A percentile compares a stretch with the other conserved stretches of the same genome.
Conservation (phyloP, 2,113 vertebrate genomes). For the Microtus oregoni region DNA sequence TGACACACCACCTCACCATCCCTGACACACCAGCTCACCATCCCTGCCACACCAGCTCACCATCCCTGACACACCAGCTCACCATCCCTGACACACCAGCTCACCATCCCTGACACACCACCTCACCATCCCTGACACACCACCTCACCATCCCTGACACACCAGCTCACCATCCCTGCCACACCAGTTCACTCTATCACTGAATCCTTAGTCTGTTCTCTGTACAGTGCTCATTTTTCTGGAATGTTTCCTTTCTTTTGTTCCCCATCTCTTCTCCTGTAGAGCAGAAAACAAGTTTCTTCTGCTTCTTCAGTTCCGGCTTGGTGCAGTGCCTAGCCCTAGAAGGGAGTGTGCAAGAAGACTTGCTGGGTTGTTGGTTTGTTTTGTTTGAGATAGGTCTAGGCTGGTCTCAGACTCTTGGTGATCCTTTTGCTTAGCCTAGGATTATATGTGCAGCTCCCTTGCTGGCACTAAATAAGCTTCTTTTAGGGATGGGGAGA, state of each 20-base stretch:
- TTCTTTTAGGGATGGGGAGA: not conserved
- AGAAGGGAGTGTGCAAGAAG: not conserved
- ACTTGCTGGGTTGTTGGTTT: not conserved
- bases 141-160: too few relatives aligned
- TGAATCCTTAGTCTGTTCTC: not conserved
- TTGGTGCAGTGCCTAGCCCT: not conserved
- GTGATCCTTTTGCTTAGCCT: not conserved
- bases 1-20: not conserved
- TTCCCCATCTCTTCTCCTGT: not conserved
- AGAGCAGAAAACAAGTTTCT: not conserved
- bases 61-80: accelerated
- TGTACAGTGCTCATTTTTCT: not conserved
- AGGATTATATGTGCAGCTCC: not conserved
- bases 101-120: not conserved
- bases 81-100: too few relatives aligned
- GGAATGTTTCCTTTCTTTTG: not conserved
- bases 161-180: too few relatives aligned
- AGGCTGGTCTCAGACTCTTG: not conserved
- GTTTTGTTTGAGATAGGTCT: not conserved
- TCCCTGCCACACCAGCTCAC: not conserved
- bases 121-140: too few relatives aligned
- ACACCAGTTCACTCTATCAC: not conserved
- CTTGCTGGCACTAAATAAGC: not conserved
- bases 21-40: not conserved
- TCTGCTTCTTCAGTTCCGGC: not conserved